Percentiles rank a stretch among this genome's conserved stretches.
Evolutionary conservation across 2,113 vertebrate genomes (phyloP).

Genomic region (Leucopsar rothschildi): DNA sequence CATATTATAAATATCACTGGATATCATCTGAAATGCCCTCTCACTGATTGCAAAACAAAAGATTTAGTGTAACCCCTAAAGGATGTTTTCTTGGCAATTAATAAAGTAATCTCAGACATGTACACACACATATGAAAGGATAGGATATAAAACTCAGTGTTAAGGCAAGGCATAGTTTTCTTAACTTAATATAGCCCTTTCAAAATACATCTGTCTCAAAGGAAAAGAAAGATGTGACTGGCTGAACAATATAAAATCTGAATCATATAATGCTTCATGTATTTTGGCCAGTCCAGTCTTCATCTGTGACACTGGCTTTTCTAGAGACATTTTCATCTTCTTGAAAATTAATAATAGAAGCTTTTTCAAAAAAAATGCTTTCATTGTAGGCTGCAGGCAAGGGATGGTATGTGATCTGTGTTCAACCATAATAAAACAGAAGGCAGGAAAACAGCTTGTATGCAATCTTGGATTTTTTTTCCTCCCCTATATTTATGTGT

Average conservation of each 20-base stretch:
- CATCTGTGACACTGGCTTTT: background rate
- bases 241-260: background rate
- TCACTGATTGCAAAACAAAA: background rate
- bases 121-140: background rate
- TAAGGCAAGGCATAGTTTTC: background rate
- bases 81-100: background rate
- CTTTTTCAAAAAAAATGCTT: fast-evolving
- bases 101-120: background rate
- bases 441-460: background rate
- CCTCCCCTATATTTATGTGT: background rate
- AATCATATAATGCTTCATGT: background rate
- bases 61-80: background rate
- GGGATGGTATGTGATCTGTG: background rate
- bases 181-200: background rate
- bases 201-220: background rate
- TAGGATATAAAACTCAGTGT: background rate
- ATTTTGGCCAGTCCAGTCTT: background rate
- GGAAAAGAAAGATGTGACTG: background rate
- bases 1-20: background rate
- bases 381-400: background rate
- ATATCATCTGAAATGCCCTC: background rate
- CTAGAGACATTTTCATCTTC: background rate
- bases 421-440: background rate
- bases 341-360: background rate
- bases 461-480: background rate